A percentile compares a stretch with the other conserved stretches of the same genome.
These are phyloP conservation scores for Miltochrista miniata DNA, from an alignment of 2,888 invertebrate genomes.

Conservation along the genomic window DNA sequence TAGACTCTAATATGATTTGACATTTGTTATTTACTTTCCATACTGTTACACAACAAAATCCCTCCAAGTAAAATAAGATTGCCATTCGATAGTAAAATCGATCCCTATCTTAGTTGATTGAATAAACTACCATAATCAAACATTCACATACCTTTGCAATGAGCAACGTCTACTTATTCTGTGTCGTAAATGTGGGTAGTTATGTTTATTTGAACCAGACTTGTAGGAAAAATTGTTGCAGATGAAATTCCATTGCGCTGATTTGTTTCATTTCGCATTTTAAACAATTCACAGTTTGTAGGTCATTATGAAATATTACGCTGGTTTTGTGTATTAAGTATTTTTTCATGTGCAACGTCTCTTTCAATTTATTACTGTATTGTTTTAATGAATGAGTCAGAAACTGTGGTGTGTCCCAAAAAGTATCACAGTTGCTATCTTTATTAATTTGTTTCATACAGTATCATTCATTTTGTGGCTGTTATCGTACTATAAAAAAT, in stretches of 20 bases:
- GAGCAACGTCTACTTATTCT: constrained; percentile 39
- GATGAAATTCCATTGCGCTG: constrained; percentile 1
- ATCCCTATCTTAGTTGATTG: constrained; percentile 39
- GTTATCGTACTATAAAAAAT: too few species aligned
- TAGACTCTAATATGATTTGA: neutral
- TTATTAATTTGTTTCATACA: too few species aligned
- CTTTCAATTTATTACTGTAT: neutral
- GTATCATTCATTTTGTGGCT: too few species aligned
- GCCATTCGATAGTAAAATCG: constrained; percentile 21
- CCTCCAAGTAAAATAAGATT: neutral
- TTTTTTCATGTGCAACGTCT: neutral
- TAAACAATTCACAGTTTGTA: neutral
- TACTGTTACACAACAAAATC: neutral
- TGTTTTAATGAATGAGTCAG: neutral
- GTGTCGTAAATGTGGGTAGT: constrained; percentile 21
- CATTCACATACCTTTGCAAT: constrained; percentile 39
- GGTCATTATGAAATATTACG: too few species aligned
- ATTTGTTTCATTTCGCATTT: constrained; percentile 1
- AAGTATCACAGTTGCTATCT: too few species aligned
- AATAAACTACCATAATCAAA: constrained; percentile 38
- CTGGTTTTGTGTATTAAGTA: neutral
- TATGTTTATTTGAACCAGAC: constrained; percentile 7
- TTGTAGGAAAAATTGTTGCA: neutral
- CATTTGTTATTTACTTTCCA: neutral
- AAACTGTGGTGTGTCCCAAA: too few species aligned